Percentiles rank a stretch among this genome's conserved stretches.
Conservation (phyloP, 2,113 vertebrate genomes). For the crab-eating macaque (Macaca fascicularis) region T2T-MFA8v1.1 NC_088375.1:30264001-30264500, state of each 20-base stretch:
- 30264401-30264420: neutral
- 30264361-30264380: fast-evolving
- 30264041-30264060: neutral
- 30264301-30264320: fast-evolving
- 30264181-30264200: neutral
- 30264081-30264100: neutral
- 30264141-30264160: neutral
- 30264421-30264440: neutral
- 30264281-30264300: neutral
- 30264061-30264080: neutral
- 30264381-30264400: neutral
- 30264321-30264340: neutral
- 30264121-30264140: neutral
- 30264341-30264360: too few species aligned
- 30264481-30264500: neutral
- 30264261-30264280: neutral
- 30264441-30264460: neutral
- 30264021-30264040: neutral
- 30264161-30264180: neutral
- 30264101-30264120: neutral
- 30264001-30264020: neutral
- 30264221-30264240: neutral
- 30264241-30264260: neutral
- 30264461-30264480: neutral
- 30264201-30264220: neutral